Percentiles rank a stretch among this genome's conserved stretches.
Conservation (phyloP, 2,888 invertebrate genomes). For the Cerastis rubricosa region DNA sequence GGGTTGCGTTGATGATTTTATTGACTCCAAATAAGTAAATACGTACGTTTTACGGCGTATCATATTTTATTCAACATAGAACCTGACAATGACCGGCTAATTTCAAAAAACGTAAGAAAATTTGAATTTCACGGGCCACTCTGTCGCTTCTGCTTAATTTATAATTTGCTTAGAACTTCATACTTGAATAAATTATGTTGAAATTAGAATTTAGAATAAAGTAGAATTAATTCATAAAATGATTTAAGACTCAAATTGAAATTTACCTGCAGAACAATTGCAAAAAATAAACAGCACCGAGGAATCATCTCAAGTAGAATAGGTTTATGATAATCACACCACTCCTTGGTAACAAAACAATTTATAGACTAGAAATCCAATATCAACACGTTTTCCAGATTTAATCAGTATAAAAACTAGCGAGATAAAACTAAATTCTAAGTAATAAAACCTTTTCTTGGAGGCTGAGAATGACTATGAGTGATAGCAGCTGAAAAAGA, state of each 20-base stretch:
- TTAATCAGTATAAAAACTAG: neutral
- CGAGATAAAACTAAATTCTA: neutral
- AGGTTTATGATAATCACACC: neutral
- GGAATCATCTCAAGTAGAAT: constrained; percentile 27
- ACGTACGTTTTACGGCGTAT: too few species aligned
- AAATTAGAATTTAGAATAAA: neutral
- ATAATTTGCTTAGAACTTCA: neutral
- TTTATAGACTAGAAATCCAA: neutral
- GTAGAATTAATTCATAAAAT: neutral
- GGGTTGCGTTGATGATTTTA: too few species aligned
- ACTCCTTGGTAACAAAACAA: neutral
- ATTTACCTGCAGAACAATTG: constrained; percentile 38
- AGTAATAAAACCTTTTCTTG: neutral
- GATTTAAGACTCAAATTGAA: neutral
- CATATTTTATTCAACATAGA: too few species aligned
- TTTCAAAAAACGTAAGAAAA: too few species aligned
- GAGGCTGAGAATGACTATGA: neutral
- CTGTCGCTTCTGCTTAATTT: neutral
- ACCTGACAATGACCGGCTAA: too few species aligned
- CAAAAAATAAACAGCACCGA: constrained; percentile 15
- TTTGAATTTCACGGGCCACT: too few species aligned
- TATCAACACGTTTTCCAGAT: neutral
- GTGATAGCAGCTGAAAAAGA: neutral
- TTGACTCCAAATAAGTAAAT: too few species aligned
- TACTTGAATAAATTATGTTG: neutral